Base-by-base conservation (phyloP, 2,113 vertebrate genomes). In the Gallinago jamesoni region DNA sequence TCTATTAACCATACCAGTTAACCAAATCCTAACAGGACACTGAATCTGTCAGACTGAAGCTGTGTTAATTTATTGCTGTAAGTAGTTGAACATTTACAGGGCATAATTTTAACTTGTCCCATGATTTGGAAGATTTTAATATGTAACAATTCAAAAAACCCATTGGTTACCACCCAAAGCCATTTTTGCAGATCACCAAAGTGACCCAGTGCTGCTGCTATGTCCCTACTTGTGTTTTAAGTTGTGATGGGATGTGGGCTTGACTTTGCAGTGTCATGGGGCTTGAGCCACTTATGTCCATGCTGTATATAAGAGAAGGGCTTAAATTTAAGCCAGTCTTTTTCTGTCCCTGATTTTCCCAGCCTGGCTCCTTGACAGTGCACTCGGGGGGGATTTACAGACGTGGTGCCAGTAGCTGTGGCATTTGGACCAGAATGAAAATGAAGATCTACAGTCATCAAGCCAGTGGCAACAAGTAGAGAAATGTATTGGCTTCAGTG, bases 381-480 rank as follows among this genome's bases (percentile, higher is more conserved):
- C 9, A 9, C 8, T 87, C 2, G 0, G 43, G 43, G 21, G 30
- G 25, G 66, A 59, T 78, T 78, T 94, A 63, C 28, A 52, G 56
- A 66, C 28, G 50, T 3, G 60, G 27, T 3, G 1, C 24, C 39
- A 28, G 41, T 52, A 75, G 75, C 45, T 64, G 24, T 53, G 57
- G n/a, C 17, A 13, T 69, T 41, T 77, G 75, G 59, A 69, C 25
- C 57, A 55, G 83, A 62, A 19, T 21, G 28, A 80, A 10, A 62
- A 12, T 4, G 7, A 70, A 66, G 13, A 83, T 53, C 37, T 74
- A 43, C 14, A 50, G 33, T 62, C 55, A 10, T 21, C 2, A 1
- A 76, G 45, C 23, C 37, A 4, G 1, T 1, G 1, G 45, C 9
- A 79, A 3, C 0, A 5, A 11, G 22, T 24, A 47, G 28, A 86